These are phyloP conservation scores for Sorex araneus DNA, from an alignment of 2,113 vertebrate genomes.

Conservation along the genomic window DNA sequence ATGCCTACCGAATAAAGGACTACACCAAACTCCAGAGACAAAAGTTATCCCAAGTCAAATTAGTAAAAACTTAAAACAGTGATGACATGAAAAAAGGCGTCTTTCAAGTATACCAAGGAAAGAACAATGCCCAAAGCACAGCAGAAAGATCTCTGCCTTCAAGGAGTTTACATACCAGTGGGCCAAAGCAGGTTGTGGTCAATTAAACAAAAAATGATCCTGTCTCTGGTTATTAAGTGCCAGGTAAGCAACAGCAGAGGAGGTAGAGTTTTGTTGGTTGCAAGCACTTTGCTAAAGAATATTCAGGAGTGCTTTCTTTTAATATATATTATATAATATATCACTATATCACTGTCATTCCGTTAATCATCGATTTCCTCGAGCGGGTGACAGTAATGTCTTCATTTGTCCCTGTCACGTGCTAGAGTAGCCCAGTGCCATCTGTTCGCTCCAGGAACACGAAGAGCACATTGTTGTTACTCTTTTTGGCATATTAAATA, in stretches of 20 bases:
- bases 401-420: no score
- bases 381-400: no score
- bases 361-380: no score
- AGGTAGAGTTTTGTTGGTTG: fast-evolving
- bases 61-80: background rate
- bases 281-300: fast-evolving
- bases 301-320: background rate
- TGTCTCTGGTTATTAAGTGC: background rate
- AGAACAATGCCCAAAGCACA: background rate
- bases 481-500: no score
- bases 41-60: background rate
- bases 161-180: fast-evolving
- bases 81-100: background rate
- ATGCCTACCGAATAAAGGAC: fast-evolving
- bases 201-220: background rate
- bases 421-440: no score
- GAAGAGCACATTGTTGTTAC: no score
- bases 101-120: background rate
- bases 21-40: background rate
- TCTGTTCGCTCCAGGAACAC: no score
- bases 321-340: no score
- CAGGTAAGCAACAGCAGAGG: background rate
- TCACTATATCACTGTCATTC: no score
- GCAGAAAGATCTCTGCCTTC: no score
- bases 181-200: background rate